phyloP scores from a whole-genome alignment of 2,797 vertebrate species.

The Serranus cabrilla region DNA sequence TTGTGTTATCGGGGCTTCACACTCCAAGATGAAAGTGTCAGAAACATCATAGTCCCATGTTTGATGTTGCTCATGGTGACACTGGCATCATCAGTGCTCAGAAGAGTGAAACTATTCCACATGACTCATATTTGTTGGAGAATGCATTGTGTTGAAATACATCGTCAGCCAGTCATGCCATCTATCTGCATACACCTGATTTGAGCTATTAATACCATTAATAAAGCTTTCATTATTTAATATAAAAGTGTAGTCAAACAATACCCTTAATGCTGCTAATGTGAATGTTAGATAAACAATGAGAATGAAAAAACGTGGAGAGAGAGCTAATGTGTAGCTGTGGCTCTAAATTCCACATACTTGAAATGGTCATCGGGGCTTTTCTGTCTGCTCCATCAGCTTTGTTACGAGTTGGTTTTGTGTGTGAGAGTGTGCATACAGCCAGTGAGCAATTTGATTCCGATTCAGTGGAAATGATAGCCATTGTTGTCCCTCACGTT shows the following conservation, averaged over 20 bases:
- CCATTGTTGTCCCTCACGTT: conserved; percentile 52
- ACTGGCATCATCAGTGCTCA: neutral
- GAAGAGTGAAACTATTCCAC: too few relatives aligned
- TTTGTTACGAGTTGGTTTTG: conserved; percentile 22
- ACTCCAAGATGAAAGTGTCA: conserved; percentile 16
- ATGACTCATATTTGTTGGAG: neutral
- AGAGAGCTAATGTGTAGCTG: conserved; percentile 17
- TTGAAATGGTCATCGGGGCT: conserved; percentile 13
- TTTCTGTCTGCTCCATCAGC: conserved; percentile 2
- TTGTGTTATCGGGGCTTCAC: conserved; percentile 9
- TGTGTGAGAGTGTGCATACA: conserved; percentile 2
- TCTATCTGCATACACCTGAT: neutral
- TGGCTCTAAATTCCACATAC: neutral
- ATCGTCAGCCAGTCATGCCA: neutral
- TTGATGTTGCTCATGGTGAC: neutral
- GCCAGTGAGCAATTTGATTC: conserved; percentile 30
- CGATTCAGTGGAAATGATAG: conserved; percentile 38
- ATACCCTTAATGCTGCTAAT: too few relatives aligned
- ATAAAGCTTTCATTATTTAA: too few relatives aligned
- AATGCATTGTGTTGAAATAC: neutral
- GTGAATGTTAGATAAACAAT: too few relatives aligned
- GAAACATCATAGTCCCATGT: neutral
- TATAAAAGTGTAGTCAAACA: too few relatives aligned
- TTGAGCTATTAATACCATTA: neutral
- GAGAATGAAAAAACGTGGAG: too few relatives aligned